Evolutionary conservation across 92 coral and sea anemone genomes (phyloP), one percentile per base, ranked within the genome.

Genomic region (Heliopora coerulea): DNA sequence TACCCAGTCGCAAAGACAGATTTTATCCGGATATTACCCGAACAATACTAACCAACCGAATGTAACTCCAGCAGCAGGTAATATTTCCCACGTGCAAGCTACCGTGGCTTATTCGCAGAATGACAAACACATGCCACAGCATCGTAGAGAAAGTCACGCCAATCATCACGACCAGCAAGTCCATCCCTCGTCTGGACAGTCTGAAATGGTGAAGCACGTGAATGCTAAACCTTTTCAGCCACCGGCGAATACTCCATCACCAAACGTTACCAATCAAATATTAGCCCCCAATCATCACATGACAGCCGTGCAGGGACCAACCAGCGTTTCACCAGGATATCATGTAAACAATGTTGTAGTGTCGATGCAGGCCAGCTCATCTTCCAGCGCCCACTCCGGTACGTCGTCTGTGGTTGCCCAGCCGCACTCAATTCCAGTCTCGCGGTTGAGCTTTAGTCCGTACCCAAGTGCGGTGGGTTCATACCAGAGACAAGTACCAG

Each of bases 181-280:
- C 27, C 81, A 72, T 63, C 58, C 27, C 32, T 74, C 86, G 32
- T 56, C 80, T 15, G 63, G 79, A 24, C 96, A 85, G 65, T 93
- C 98, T 27, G 98, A 89, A 49, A 78, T 93, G 76, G 90, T 83
- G 50, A 95, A 95, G 74, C 99, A 95, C 66, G 85, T 95, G 19
- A 83, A 95, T 82, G 99, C 99, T 17, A 95, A 95, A 72, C 99
- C 99, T 31, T 95, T 95, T 80, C 96, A 95, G 74, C 99, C 99
- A 49, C 99, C 99, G 58, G 85, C 86, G 80, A 87, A 95, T 19
- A 73, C 80, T 32, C 84, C 91, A 40, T 80, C 93, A 15, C 87
- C 96, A 46, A 88, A 85, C 17, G 78, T 92, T 33, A 42, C 63
- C 0, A 62, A 70, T 28, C 62, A 31, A 15, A 52, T 70, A 10